Evolutionary conservation across 2,797 vertebrate species (phyloP).

Genomic region (Rhinogobio ventralis): DNA sequence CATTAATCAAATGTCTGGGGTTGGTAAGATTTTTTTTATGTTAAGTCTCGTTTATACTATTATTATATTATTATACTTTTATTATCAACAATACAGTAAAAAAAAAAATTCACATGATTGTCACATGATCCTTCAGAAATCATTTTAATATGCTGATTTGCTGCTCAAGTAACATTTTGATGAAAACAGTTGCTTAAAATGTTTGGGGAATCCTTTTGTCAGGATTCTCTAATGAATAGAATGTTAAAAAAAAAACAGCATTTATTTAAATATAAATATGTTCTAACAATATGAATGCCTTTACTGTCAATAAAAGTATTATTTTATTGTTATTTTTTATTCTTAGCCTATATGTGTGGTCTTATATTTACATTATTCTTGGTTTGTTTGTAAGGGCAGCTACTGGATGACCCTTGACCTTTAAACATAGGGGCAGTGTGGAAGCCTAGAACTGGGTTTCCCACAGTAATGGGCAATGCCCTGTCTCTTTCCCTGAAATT

Average conservation of each 20-base stretch:
- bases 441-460: conserved; percentile 46
- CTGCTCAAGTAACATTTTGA: background rate
- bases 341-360: conserved; percentile 10
- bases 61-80: too few species aligned
- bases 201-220: background rate
- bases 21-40: too few species aligned
- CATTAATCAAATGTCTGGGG: too few species aligned
- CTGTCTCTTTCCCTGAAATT: background rate
- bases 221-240: background rate
- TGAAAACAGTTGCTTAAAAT: background rate
- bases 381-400: conserved; percentile 10
- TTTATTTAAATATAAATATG: background rate
- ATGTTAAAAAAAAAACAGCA: background rate
- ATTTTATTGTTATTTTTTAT: background rate
- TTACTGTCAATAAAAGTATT: background rate
- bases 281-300: background rate
- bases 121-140: background rate
- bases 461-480: conserved; percentile 47
- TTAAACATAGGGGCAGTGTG: conserved; percentile 42
- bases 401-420: conserved; percentile 38
- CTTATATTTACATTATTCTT: conserved; percentile 36
- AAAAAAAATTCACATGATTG: background rate
- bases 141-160: background rate
- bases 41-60: background rate
- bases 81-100: background rate